Percentiles rank a stretch among this genome's conserved stretches.
Conservation (phyloP, 2,113 vertebrate species). For the Tachycineta bicolor region DNA sequence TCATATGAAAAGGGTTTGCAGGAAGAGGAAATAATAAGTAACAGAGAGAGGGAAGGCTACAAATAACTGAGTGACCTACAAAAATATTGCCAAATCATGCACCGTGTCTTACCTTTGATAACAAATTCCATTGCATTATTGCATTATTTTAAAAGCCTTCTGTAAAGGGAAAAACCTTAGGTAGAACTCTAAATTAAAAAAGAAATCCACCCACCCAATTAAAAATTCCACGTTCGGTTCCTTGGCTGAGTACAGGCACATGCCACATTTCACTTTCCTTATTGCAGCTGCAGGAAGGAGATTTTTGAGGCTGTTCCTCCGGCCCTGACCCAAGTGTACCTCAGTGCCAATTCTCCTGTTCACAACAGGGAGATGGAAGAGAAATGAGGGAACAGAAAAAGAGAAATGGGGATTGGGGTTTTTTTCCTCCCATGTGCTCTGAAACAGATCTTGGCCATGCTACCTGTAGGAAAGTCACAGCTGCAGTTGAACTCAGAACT, state of each 20-base stretch:
- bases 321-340: conserved; percentile 1
- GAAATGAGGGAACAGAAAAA: neutral
- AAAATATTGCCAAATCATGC: neutral
- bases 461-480: neutral
- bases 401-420: neutral
- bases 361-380: conserved; percentile 26
- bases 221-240: neutral
- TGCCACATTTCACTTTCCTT: conserved; percentile 5
- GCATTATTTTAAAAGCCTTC: neutral
- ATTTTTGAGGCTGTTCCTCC: conserved; percentile 41
- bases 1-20: neutral
- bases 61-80: neutral
- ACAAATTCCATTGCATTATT: neutral
- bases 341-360: conserved; percentile 22
- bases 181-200: neutral
- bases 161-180: neutral
- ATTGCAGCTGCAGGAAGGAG: conserved; percentile 58
- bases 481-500: neutral
- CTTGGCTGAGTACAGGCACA: neutral
- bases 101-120: neutral
- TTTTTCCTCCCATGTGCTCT: neutral
- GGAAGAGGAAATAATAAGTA: conserved; percentile 29
- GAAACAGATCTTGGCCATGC: neutral
- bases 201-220: neutral
- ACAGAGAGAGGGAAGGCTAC: neutral